A percentile compares a stretch with the other conserved stretches of the same genome.
phyloP scores from a whole-genome alignment of 2,797 vertebrate species.

The Myotis myotis region DNA sequence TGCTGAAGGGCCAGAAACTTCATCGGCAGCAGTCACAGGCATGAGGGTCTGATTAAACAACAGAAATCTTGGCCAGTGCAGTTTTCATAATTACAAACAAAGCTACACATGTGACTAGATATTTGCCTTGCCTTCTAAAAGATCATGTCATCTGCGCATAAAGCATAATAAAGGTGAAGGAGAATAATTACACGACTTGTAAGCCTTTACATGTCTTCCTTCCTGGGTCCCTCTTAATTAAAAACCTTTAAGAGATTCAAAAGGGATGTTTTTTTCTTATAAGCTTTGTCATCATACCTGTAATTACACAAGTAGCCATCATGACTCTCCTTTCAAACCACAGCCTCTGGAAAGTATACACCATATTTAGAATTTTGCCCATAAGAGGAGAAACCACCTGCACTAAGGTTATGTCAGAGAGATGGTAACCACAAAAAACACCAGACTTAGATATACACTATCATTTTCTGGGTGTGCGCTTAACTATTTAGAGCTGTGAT shows the following conservation, averaged over 20 bases:
- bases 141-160: background rate
- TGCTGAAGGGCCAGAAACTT: background rate
- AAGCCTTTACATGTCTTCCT: background rate
- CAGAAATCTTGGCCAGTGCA: background rate
- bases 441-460: conserved; percentile 26
- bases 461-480: conserved; percentile 64
- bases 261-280: background rate
- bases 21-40: background rate
- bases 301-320: conserved; percentile 22
- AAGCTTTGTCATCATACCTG: background rate
- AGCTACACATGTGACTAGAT: background rate
- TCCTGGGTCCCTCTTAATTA: background rate
- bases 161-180: conserved; percentile 26
- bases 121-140: background rate
- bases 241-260: conserved; percentile 23
- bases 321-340: conserved; percentile 30
- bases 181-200: conserved; percentile 9
- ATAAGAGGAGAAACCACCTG: conserved; percentile 50
- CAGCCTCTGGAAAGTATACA: background rate
- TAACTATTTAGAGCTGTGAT: conserved; percentile 55
- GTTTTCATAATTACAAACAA: background rate
- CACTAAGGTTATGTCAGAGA: conserved; percentile 39
- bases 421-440: conserved; percentile 30
- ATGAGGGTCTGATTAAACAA: background rate
- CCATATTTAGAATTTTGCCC: conserved; percentile 33